These are phyloP conservation scores for Trichopria drosophilae DNA, from an alignment of 2,888 invertebrate genomes.

Conservation along the genomic window DNA sequence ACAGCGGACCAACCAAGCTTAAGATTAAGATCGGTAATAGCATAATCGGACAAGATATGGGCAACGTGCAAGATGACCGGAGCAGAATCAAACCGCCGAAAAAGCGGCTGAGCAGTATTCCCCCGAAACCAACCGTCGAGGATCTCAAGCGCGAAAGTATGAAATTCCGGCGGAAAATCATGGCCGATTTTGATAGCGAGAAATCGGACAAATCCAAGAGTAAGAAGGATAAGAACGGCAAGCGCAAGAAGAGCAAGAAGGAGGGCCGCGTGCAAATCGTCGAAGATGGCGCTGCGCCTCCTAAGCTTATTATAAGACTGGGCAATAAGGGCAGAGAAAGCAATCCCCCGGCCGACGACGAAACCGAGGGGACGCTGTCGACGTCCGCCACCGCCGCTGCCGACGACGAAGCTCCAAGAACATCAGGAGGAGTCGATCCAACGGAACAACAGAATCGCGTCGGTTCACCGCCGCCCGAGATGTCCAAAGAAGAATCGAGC, in stretches of 20 bases:
- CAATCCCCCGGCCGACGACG: conserved; percentile 17
- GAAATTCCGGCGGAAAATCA: conserved; percentile 82
- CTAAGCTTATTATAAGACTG: conserved; percentile 78
- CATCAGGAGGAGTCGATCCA: conserved; percentile 11
- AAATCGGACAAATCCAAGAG: conserved; percentile 63
- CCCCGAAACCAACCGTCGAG: conserved; percentile 68
- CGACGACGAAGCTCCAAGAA: conserved; percentile 5
- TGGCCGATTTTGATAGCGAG: conserved; percentile 80
- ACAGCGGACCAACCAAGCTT: conserved; percentile 62
- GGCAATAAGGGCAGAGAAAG: conserved; percentile 57
- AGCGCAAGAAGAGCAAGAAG: conserved; percentile 60
- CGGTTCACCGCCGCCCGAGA: conserved; percentile 41
- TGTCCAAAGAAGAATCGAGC: conserved; percentile 37
- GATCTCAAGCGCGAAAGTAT: conserved; percentile 82
- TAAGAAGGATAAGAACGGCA: conserved; percentile 61
- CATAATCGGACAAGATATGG: conserved; percentile 62
- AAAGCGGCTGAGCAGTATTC: conserved; percentile 70
- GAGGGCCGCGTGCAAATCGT: conserved; percentile 64
- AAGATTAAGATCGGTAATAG: conserved; percentile 76
- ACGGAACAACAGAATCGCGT: conserved; percentile 35
- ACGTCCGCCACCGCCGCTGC: conserved; percentile 17
- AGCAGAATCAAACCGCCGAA: conserved; percentile 71
- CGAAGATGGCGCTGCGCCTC: conserved; percentile 64
- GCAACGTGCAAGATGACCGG: conserved; percentile 54
- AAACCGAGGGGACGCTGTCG: no score